Conservation (phyloP, 2,113 vertebrate species). For the Sinocyclocheilus rhinocerous region DNA sequence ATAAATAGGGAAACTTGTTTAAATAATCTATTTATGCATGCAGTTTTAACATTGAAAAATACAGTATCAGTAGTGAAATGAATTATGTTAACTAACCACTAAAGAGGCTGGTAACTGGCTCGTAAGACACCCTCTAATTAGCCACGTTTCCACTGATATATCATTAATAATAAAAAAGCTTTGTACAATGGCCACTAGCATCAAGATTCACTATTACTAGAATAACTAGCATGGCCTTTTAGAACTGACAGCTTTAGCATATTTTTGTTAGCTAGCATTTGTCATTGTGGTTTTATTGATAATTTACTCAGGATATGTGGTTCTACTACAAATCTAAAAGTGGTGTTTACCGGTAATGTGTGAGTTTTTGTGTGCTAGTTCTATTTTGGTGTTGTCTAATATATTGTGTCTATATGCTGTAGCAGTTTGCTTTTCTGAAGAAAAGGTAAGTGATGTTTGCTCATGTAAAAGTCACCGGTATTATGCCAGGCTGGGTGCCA, state of each 20-base stretch:
- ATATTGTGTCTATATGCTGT: background rate
- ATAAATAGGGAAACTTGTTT: no score
- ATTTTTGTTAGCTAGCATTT: background rate
- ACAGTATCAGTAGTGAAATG: background rate
- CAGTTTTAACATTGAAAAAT: background rate
- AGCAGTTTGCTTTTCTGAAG: background rate
- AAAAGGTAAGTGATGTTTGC: background rate
- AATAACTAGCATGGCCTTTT: background rate
- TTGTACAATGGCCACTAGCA: background rate
- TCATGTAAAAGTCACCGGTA: background rate
- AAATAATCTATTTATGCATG: no score
- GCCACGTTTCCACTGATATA: no score
- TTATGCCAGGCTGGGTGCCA: background rate
- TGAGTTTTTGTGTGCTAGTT: background rate
- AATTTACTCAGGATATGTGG: background rate
- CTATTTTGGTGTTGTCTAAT: background rate
- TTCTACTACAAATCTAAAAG: background rate
- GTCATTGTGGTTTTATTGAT: background rate
- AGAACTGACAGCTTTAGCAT: background rate
- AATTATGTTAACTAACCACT: background rate
- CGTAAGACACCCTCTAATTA: background rate
- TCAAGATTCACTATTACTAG: background rate
- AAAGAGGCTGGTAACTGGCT: background rate
- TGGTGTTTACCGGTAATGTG: background rate
- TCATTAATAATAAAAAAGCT: no score